Percentiles rank a stretch among this genome's conserved stretches.
Evolutionary conservation across 1,140 invertebrate species (phyloP).

Genomic region (Drosophila pachea): DNA sequence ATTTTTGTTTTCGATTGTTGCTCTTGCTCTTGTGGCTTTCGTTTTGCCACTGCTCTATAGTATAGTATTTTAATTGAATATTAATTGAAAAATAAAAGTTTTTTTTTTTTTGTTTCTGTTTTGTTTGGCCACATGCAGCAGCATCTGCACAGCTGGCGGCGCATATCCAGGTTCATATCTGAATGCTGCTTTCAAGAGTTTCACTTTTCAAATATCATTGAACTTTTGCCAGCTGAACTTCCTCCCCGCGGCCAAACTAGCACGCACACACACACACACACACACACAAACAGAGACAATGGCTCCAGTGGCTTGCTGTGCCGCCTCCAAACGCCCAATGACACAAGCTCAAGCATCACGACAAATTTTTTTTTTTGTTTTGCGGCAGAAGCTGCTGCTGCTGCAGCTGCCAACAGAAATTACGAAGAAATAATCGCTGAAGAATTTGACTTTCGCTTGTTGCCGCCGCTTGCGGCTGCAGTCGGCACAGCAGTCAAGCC

Average conservation of each 20-base stretch:
- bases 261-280: slow-evolving; percentile 5
- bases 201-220: slow-evolving; percentile 57
- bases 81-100: slow-evolving; percentile 72
- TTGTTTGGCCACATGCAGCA: slow-evolving; percentile 19
- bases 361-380: slow-evolving; percentile 37
- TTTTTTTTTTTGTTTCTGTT: slow-evolving; percentile 50
- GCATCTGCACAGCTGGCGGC: slow-evolving; percentile 49
- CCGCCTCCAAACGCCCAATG: slow-evolving; percentile 34
- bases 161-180: slow-evolving; percentile 30
- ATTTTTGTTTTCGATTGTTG: slow-evolving; percentile 40
- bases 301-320: slow-evolving; percentile 43
- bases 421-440: slow-evolving; percentile 70
- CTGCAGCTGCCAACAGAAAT: slow-evolving; percentile 38
- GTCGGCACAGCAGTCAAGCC: slow-evolving; percentile 38
- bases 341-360: slow-evolving; percentile 49
- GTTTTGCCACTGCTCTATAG: slow-evolving; percentile 11
- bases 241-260: slow-evolving; percentile 19
- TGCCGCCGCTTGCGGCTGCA: background rate
- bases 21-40: slow-evolving; percentile 12
- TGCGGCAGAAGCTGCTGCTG: slow-evolving; percentile 52
- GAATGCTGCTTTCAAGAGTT: slow-evolving; percentile 30
- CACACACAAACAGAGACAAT: slow-evolving; percentile 33
- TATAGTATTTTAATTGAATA: slow-evolving; percentile 68
- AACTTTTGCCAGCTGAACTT: slow-evolving; percentile 43
- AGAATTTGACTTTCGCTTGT: slow-evolving; percentile 76